Evolutionary conservation across 2,797 vertebrate species (phyloP), one percentile per base, ranked within the genome.

Genomic region (Phalanger gymnotis): DNA sequence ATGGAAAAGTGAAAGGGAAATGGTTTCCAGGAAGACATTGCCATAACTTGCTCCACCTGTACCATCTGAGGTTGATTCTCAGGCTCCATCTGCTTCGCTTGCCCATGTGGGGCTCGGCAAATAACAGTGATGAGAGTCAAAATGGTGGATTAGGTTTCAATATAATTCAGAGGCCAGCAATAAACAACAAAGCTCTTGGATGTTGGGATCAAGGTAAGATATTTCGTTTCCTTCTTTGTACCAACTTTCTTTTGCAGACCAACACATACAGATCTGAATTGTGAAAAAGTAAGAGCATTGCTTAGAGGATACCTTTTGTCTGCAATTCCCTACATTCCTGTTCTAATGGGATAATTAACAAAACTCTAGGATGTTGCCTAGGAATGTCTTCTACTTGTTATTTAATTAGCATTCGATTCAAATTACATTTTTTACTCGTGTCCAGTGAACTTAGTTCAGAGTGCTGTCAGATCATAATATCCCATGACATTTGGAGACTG

Each of bases 1-100:
- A 95, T 56, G 92, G 61, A 92, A 90, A 95, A 97, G 96, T 95
- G 97, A 97, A 97, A 96, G 94, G 97, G 96, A 97, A 96, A 97
- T 97, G 89, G 94, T 95, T 97, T 96, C 96, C 96, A 97, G 97
- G 94, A 95, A 96, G 95, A 96, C 91, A 81, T 54, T 91, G 96
- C 96, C 96, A 96, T 96, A 96, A 54, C 54, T 55, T 93, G 92
- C 96, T 93, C 96, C 97, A 89, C 96, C 95, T 96, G 66, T 53
- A 57, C 96, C 96, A 96, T 96, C 96, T 97, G 97, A 90, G 95
- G 92, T 90, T 97, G 96, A 94, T 94, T 97, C 93, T 96, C 90
- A 96, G 91, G 93, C 25, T 13, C 34, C 91, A 95, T 53, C 51
- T 91, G 61, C 30, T 54, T 11, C 5, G 28, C 22, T 91, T 7